phyloP scores from a whole-genome alignment of 2,797 vertebrate species.

The Heteromormyrus szaboi region DNA sequence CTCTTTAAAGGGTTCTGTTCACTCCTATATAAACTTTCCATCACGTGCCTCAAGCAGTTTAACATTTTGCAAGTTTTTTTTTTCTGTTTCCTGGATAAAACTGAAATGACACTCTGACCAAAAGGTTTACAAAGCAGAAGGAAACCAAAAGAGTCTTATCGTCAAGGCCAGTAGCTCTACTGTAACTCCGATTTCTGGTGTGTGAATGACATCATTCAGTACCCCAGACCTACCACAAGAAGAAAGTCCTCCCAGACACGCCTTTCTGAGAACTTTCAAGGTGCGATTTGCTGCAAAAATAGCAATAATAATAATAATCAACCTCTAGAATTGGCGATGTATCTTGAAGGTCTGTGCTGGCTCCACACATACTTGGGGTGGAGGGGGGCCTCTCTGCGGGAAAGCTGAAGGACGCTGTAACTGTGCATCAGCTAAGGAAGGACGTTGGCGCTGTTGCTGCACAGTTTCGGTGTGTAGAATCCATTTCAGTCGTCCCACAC shows the following conservation, averaged over 20 bases:
- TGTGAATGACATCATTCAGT: background rate
- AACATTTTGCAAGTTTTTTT: constrained; percentile 4
- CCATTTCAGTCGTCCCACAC: background rate
- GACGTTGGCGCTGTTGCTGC: background rate
- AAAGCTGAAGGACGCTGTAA: background rate
- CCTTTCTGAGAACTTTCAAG: background rate
- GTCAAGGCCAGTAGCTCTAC: background rate
- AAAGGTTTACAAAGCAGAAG: background rate
- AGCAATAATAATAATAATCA: constrained; percentile 10
- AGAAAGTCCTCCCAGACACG: background rate
- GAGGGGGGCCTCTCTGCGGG: background rate
- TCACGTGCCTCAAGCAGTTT: background rate
- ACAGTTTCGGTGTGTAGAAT: background rate
- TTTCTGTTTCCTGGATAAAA: background rate
- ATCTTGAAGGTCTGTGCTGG: background rate
- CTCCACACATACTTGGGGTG: background rate
- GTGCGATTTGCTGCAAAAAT: background rate
- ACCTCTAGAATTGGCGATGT: background rate
- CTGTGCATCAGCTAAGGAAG: background rate
- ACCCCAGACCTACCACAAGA: background rate
- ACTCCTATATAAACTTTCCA: background rate
- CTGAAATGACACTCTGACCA: background rate
- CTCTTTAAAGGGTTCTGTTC: background rate
- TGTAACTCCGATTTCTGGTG: background rate
- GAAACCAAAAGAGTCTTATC: background rate